Evolutionary conservation across 53 echinoderm and acorn worm genomes (phyloP), one percentile per base, ranked within the genome.

Genomic region (Mesocentrotus franciscanus): DNA sequence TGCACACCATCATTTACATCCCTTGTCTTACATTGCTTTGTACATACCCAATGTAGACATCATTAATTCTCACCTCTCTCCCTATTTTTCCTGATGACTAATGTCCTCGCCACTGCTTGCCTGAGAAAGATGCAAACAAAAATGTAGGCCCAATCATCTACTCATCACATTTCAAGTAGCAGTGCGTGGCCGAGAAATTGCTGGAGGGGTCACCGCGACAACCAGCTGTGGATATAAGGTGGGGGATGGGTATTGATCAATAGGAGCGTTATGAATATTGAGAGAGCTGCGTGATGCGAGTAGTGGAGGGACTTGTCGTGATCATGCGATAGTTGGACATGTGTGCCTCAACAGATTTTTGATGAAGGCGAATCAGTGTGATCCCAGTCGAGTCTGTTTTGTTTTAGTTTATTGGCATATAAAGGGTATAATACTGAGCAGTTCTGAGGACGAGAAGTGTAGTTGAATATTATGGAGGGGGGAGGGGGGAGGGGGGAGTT

Each of bases 171-270:
- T 39, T 91, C 36, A 20, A 61, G 61, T 66, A 91, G 62, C 91
- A 61, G 66, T 61, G 91, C 68, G 27, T 87, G 91, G 91, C 68
- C 26, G 91, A 62, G 62, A 92, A 92, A 93, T 78, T 60, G 93
- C 93, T 81, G 61, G 93, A 93, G 93, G 93, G 93, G 93, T 93
- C 81, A 83, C 78, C 93, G 93, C 78, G 93, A 81, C 93, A 93
- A 93, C 93, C 81, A 93, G 93, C 93, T 93, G 93, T 81, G 93
- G 93, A 81, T 79, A 60, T 81, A 93, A 30, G 92, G 74, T 71
- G 74, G 92, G 92, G 71, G 92, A 92, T 72, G 75, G 92, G 61
- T 93, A 93, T 93, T 61, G 93, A 93, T 93, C 93, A 78, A 93
- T 62, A 58, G 58, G 14, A 74, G 75, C 92, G 29, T 71, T 92